Evolutionary conservation across 2,113 vertebrate genomes (phyloP), one percentile per base, ranked within the genome.

Genomic region (Nibea albiflora): DNA sequence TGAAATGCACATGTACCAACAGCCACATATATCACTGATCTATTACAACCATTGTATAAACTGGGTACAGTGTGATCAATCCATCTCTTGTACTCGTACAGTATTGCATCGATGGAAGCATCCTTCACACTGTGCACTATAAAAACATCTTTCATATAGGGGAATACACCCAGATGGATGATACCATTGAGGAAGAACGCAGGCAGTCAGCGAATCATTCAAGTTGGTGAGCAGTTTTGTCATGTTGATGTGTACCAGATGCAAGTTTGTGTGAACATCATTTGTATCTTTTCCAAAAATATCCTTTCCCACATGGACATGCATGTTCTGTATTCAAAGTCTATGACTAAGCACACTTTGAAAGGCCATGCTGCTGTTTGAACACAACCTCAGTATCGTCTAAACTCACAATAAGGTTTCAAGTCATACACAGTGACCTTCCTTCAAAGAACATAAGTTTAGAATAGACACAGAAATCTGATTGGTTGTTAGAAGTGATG

Each of bases 151-250:
- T 61, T 80, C 44, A 54, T 50, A 22, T 22, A 19, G 8, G 50
- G 24, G 12, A 61, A 73, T 47, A 49, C 7, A 54, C 7, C 24
- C 58, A 26, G 26, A 76, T 67, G n/a, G 61, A 73, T 83, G 60
- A 52, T 54, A 20, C 19, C 12, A 52, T 60, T 71, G 50, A 88
- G 46, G 16, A 58, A 58, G 16, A 81, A 64, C 19, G 54, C 31
- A 52, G n/a, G 14, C 42, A 78, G 42, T 73, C 61, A 82, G 46
- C 56, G 11, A 86, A 70, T 26, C n/a, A 46, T 53, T 80, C 24
- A 65, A 75, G 52, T 24, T 16, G 39, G 22, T 42, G 60, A 80
- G 20, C 17, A 17, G 22, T 35, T 42, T 11, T 22, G 60, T 66
- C 17, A 72, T 53, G 64, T 35, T 5, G 10, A 3, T 12, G 54